Evolutionary conservation across 2,888 invertebrate genomes (phyloP).

Genomic region (Hypselothyrea guttata): DNA sequence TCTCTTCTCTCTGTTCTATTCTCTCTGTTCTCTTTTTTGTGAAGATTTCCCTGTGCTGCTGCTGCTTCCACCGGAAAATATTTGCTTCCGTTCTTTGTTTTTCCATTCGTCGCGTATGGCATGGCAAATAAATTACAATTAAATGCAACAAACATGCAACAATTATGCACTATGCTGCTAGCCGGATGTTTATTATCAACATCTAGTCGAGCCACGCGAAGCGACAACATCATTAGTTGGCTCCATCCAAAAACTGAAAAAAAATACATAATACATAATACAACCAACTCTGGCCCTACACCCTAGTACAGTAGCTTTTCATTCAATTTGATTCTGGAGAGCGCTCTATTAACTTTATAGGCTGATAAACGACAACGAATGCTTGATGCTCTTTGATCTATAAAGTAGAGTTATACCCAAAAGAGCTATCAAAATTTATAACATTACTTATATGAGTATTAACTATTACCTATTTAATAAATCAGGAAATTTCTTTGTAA

Average conservation of each 20-base stretch:
- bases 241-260: background rate
- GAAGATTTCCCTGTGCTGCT: constrained; percentile 25
- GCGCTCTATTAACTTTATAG: too few species aligned
- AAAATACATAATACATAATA: too few species aligned
- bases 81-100: constrained; percentile 70
- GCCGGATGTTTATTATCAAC: constrained; percentile 66
- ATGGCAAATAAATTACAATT: constrained; percentile 73
- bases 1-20: too few species aligned
- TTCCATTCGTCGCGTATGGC: constrained; percentile 33
- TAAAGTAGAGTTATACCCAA: too few species aligned
- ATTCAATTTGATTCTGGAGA: constrained; percentile 27
- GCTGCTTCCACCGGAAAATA: constrained; percentile 72
- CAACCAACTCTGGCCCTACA: background rate
- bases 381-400: constrained; percentile 22
- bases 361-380: background rate
- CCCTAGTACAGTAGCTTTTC: constrained; percentile 5
- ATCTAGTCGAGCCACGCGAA: constrained; percentile 36
- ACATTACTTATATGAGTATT: too few species aligned
- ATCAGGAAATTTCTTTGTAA: too few species aligned
- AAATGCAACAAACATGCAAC: constrained; percentile 70
- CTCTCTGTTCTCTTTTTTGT: constrained; percentile 7
- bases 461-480: too few species aligned
- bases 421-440: too few species aligned
- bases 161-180: constrained; percentile 57
- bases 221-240: constrained; percentile 62